These are phyloP conservation scores for Manis javanica DNA, from an alignment of 2,797 vertebrate species.

Conservation along the genomic window DNA sequence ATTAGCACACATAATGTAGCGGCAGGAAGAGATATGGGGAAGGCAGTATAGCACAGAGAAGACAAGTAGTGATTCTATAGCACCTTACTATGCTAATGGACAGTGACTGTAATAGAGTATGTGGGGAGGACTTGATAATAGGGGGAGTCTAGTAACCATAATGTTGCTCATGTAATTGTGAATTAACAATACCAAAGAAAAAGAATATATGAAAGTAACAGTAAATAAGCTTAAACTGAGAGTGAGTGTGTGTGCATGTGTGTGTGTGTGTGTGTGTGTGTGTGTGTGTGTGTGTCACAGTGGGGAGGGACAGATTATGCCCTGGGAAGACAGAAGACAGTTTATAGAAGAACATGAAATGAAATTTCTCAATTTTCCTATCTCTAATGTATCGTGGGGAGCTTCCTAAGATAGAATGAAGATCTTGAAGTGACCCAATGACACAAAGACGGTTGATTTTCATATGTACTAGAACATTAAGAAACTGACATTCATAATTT, in stretches of 20 bases:
- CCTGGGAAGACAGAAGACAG: neutral
- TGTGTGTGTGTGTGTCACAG: neutral
- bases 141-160: no score
- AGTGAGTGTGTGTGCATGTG: no score
- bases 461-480: neutral
- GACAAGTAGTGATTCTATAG: no score
- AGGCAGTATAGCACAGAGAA: no score
- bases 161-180: no score
- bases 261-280: neutral
- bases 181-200: no score
- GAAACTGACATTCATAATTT: neutral
- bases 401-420: neutral
- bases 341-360: neutral
- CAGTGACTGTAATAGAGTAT: no score
- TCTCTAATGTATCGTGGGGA: neutral
- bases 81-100: no score
- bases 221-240: neutral
- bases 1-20: no score
- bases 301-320: fast-evolving
- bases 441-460: neutral
- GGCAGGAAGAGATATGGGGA: no score
- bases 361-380: neutral
- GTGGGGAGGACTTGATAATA: no score
- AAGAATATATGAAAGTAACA: neutral
- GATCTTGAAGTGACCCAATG: neutral